These are phyloP conservation scores for Oscheius sp. DNA, from an alignment of 2,888 invertebrate species.

Conservation along the genomic window DNA sequence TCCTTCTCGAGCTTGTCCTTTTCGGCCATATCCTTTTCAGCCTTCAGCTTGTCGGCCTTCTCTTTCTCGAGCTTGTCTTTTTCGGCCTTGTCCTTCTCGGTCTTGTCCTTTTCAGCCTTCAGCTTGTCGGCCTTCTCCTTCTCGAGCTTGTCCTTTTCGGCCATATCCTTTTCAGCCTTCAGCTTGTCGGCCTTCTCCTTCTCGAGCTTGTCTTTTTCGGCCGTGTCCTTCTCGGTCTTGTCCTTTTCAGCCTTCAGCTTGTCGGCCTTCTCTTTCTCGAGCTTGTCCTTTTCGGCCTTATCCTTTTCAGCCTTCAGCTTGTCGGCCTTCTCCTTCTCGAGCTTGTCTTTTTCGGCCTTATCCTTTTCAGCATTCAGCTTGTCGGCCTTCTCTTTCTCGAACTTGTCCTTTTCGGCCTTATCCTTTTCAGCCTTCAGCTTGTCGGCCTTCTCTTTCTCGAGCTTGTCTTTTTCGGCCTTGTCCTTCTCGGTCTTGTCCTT, in stretches of 20 bases:
- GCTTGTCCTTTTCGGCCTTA: conserved; percentile 15
- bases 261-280: conserved; percentile 20
- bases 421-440: conserved; percentile 24
- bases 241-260: conserved; percentile 22
- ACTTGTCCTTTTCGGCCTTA: conserved; percentile 21
- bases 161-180: conserved; percentile 14
- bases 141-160: conserved; percentile 26
- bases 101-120: background rate
- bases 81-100: conserved; percentile 5
- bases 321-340: conserved; percentile 29
- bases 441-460: conserved; percentile 21
- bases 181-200: conserved; percentile 25
- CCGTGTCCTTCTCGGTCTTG: conserved; percentile 20
- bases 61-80: conserved; percentile 23
- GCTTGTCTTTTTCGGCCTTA: conserved; percentile 6
- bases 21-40: conserved; percentile 1
- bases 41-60: conserved; percentile 9
- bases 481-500: conserved; percentile 1
- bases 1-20: conserved; percentile 20
- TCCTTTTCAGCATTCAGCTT: conserved; percentile 8
- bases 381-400: conserved; percentile 22
- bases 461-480: background rate
- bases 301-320: conserved; percentile 23
- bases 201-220: conserved; percentile 15
- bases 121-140: conserved; percentile 7